phyloP scores from a whole-genome alignment of 2,113 vertebrate genomes.

The Pachyramphus minor region DNA sequence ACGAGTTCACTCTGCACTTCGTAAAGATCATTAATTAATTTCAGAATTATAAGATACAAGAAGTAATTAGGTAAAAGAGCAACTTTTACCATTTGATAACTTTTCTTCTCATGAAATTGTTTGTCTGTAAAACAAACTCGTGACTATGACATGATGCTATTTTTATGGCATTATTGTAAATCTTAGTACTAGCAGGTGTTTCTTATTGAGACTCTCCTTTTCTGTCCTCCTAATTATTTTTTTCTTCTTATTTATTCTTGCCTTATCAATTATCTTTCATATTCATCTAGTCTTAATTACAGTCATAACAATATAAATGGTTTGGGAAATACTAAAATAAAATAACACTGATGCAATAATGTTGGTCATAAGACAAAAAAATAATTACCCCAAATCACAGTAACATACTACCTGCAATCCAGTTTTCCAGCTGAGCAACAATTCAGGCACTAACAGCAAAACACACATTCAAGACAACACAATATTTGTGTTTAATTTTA shows the following conservation, averaged over 20 bases:
- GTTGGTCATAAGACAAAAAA: not conserved
- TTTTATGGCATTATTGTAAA: not conserved
- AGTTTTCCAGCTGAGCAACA: not conserved
- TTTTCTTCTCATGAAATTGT: not conserved
- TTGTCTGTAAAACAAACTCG: not conserved
- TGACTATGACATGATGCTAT: not conserved
- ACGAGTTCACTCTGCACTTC: not conserved
- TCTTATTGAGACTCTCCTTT: slow-evolving; percentile 56
- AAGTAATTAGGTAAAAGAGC: not conserved
- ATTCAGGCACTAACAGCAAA: not conserved
- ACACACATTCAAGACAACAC: not conserved
- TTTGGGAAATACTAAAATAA: slow-evolving; percentile 12
- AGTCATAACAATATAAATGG: not conserved
- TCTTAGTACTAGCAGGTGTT: not conserved
- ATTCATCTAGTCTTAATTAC: slow-evolving; percentile 78
- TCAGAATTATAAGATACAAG: not conserved
- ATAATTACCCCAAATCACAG: not conserved
- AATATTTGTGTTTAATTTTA: not conserved
- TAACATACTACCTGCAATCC: not conserved
- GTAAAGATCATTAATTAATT: not conserved
- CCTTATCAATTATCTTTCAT: slow-evolving; percentile 74
- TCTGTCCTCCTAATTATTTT: slow-evolving; percentile 57
- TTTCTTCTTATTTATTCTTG: slow-evolving; percentile 67
- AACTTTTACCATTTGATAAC: not conserved
- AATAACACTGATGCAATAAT: not conserved